These are phyloP conservation scores for Oryzaephilus surinamensis DNA, from an alignment of 1,140 invertebrate species.

Conservation along the genomic window DNA sequence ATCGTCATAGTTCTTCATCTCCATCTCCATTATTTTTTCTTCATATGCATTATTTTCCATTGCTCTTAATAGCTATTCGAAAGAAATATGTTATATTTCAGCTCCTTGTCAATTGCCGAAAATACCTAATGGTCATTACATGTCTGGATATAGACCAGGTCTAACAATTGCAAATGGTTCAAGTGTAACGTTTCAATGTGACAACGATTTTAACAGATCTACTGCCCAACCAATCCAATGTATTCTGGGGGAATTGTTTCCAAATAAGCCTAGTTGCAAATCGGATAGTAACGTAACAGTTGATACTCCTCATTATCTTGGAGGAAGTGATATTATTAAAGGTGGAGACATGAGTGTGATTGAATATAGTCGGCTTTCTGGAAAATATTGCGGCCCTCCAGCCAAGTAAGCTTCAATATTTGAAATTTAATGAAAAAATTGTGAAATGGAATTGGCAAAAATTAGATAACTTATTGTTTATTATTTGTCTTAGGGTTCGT, in stretches of 20 bases:
- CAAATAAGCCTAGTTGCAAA: conserved; percentile 45
- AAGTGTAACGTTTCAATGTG: conserved; percentile 54
- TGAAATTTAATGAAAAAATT: background rate
- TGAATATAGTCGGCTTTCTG: conserved; percentile 39
- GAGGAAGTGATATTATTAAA: conserved; percentile 53
- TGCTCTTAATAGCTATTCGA: too few species aligned
- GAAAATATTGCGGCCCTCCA: conserved; percentile 53
- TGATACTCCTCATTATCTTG: conserved; percentile 39
- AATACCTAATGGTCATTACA: conserved; percentile 61
- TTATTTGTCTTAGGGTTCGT: conserved; percentile 42
- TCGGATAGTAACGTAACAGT: conserved; percentile 11
- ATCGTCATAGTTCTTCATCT: too few species aligned
- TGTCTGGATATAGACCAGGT: conserved; percentile 62
- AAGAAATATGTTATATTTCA: conserved; percentile 24
- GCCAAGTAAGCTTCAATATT: conserved; percentile 42
- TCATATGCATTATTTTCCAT: too few species aligned
- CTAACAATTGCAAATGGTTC: conserved; percentile 69
- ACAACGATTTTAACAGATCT: conserved; percentile 46
- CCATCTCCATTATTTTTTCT: too few species aligned
- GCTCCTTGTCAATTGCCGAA: conserved; percentile 64
- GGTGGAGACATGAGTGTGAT: conserved; percentile 53
- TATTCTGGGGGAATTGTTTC: conserved; percentile 53
- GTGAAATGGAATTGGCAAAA: too few species aligned
- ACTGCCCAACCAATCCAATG: conserved; percentile 47
- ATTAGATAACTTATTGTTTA: background rate